Percentiles rank a stretch among this genome's conserved stretches.
phyloP scores from a whole-genome alignment of 2,888 invertebrate species.

The Morpho deidamia region DNA sequence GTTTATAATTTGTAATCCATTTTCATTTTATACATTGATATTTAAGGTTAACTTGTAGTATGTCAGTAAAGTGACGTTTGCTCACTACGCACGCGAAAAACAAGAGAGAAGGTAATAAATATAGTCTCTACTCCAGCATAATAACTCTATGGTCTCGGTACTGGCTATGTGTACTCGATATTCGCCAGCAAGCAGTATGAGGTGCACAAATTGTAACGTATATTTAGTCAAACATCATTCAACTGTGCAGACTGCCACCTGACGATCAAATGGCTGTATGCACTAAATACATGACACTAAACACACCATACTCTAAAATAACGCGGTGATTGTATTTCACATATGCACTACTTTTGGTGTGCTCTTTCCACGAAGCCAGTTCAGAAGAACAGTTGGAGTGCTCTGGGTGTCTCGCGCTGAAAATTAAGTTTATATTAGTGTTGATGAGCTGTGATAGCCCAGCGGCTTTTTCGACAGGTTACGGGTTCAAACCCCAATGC shows the following conservation, averaged over 20 bases:
- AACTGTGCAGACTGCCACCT: slow-evolving; percentile 17
- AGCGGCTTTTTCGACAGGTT: no score
- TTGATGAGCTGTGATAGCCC: no score
- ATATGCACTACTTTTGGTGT: slow-evolving; percentile 80
- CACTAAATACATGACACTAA: slow-evolving; percentile 4
- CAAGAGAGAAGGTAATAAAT: no score
- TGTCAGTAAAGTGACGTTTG: no score
- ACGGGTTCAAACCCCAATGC: no score
- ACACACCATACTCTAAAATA: neutral
- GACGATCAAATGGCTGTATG: slow-evolving; percentile 7
- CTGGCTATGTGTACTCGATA: neutral
- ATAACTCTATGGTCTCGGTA: no score
- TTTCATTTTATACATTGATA: no score
- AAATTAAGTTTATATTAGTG: slow-evolving; percentile 36
- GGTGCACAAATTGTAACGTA: slow-evolving; percentile 18
- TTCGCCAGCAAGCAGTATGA: slow-evolving; percentile 12
- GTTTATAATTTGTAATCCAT: no score
- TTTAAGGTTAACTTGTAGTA: no score
- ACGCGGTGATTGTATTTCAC: slow-evolving; percentile 38
- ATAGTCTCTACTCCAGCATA: no score
- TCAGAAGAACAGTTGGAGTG: slow-evolving; percentile 86
- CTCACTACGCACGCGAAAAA: no score
- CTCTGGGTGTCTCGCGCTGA: slow-evolving; percentile 88
- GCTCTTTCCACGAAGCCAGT: slow-evolving; percentile 90
- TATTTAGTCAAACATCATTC: slow-evolving; percentile 11